Evolutionary conservation across 2,888 invertebrate genomes (phyloP), one percentile per base, ranked within the genome.

Genomic region (Parnassius smintheus): DNA sequence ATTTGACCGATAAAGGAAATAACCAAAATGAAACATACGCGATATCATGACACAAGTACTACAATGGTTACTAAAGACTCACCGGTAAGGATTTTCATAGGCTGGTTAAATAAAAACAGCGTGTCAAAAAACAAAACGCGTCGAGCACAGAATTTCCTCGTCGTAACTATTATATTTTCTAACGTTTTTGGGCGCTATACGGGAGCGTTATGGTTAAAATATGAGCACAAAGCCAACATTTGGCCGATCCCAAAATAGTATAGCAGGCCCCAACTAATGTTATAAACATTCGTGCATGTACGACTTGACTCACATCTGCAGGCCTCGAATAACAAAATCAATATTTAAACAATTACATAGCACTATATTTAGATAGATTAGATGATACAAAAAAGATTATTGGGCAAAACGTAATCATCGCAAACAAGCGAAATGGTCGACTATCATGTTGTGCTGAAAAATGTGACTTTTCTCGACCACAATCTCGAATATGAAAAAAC

Each of bases 191-290:
- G 62, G 62, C 71, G 66, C 73, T 67, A 67, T 65, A 71, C 75
- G 70, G 72, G 72, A 75, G 63, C 72, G 78, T 73, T 76, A 75
- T 81, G 81, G 72, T 74, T 76, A 76, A 75, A 82, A 79, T 82
- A 81, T 78, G 78, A 81, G 78, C 80, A 80, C 79, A 78, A 80
- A 81, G 78, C 81, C 78, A 86, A 85, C 88, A 86, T 85, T 88
- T 86, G 85, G 80, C 74, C 82, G 88, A 73, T 90, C 91, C 91
- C 82, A 85, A 91, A 91, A 91, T 91, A 91, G 90, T 86, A 78
- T 79, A 78, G 79, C 83, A 88, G 88, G 86, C 88, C 86, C 90
- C 88, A 84, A 84, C 80, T 82, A 86, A 89, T 86, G 84, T 86
- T 88, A 87, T 90, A 90, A 91, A 91, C 91, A 91, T 83, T 79